phyloP scores from a whole-genome alignment of 1,140 invertebrate genomes.

The Drosophila seguyi region DNA sequence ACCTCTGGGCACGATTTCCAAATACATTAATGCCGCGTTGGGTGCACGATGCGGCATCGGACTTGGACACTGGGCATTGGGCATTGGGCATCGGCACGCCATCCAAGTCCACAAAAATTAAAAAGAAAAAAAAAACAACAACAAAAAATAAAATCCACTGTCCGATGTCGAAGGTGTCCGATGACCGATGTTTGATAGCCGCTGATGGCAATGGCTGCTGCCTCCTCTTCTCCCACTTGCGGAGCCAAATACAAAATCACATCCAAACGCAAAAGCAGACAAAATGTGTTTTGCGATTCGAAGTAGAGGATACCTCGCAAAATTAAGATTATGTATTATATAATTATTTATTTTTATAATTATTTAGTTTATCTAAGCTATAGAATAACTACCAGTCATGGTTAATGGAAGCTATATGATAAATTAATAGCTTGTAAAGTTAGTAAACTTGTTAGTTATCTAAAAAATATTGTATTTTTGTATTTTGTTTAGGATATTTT shows the following conservation, averaged over 20 bases:
- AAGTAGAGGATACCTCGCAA: neutral
- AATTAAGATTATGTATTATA: too few species aligned
- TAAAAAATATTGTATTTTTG: too few species aligned
- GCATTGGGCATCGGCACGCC: slow-evolving; percentile 20
- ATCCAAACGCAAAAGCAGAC: slow-evolving; percentile 58
- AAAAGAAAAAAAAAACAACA: too few species aligned
- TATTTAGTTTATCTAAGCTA: too few species aligned
- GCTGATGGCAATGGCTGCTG: slow-evolving; percentile 50
- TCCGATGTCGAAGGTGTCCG: slow-evolving; percentile 29
- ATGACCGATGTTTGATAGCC: slow-evolving; percentile 17
- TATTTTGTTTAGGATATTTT: too few species aligned
- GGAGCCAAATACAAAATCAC: slow-evolving; percentile 73
- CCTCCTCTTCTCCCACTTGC: slow-evolving; percentile 29
- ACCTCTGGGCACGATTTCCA: slow-evolving; percentile 77
- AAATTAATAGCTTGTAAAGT: too few species aligned
- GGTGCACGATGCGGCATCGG: slow-evolving; percentile 60
- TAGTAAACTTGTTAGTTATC: too few species aligned
- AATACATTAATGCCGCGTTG: slow-evolving; percentile 82
- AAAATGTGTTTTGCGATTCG: neutral
- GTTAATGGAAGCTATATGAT: too few species aligned
- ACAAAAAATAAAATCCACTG: neutral
- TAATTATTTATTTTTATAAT: too few species aligned
- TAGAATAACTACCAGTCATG: too few species aligned
- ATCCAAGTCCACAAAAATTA: slow-evolving; percentile 5
- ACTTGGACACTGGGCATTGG: slow-evolving; percentile 16